phyloP scores from a whole-genome alignment of 2,888 invertebrate genomes.

The Allophyes oxyacanthae region DNA sequence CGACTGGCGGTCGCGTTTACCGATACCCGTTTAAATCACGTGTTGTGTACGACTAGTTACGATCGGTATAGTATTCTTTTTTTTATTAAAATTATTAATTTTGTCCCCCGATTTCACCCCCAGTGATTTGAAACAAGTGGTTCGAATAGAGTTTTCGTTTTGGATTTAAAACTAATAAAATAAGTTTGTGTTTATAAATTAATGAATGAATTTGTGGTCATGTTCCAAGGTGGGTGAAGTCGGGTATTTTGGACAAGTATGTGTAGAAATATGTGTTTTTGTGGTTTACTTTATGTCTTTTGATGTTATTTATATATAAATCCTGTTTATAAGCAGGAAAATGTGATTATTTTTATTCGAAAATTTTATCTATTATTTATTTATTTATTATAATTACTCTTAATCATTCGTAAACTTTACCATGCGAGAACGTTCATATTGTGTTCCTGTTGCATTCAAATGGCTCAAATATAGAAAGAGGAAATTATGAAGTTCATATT shows the following conservation, averaged over 20 bases:
- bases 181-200: slow-evolving; percentile 20
- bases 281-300: neutral
- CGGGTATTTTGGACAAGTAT: slow-evolving; percentile 45
- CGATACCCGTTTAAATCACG: slow-evolving; percentile 24
- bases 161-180: neutral
- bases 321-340: neutral
- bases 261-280: slow-evolving; percentile 21
- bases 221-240: slow-evolving; percentile 50
- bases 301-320: neutral
- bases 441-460: no score
- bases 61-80: slow-evolving; percentile 49
- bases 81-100: neutral
- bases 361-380: no score
- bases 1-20: slow-evolving; percentile 36
- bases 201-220: slow-evolving; percentile 15
- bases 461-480: no score
- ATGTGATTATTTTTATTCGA: no score
- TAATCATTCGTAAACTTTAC: no score
- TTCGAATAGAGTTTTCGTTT: neutral
- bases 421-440: no score
- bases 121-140: slow-evolving; percentile 21
- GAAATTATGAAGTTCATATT: no score
- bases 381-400: no score
- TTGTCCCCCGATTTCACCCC: slow-evolving; percentile 44
- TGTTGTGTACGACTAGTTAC: slow-evolving; percentile 43